Conservation (phyloP, 2,113 vertebrate genomes). For the Albula goreensis region DNA sequence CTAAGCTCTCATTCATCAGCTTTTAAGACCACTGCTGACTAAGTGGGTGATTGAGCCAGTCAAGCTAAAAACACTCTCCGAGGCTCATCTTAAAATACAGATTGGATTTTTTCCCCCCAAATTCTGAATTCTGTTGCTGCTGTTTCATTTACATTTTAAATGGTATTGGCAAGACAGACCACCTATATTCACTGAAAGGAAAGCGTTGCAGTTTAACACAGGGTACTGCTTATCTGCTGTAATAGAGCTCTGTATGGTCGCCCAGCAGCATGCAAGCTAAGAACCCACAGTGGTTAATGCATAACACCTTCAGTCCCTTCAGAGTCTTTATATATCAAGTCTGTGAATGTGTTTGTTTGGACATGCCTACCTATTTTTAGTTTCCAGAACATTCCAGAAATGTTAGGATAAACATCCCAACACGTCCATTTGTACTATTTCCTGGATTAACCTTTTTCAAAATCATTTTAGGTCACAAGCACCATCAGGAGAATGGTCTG, state of each 20-base stretch:
- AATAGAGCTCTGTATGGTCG: neutral
- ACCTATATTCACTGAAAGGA: neutral
- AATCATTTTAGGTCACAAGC: neutral
- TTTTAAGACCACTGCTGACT: neutral
- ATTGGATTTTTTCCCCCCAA: neutral
- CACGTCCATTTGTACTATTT: no score
- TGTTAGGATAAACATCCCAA: no score
- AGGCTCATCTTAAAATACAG: neutral
- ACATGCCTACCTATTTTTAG: no score
- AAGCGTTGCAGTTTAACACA: neutral
- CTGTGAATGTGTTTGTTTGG: no score
- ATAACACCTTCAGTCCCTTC: no score
- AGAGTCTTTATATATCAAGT: no score
- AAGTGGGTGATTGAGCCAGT: neutral
- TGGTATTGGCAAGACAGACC: neutral
- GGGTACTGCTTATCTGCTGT: neutral
- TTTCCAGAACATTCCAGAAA: no score
- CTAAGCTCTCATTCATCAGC: neutral
- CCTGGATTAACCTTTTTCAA: neutral
- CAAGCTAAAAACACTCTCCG: neutral
- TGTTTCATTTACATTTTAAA: neutral
- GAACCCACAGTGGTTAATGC: neutral
- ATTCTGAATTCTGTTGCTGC: neutral
- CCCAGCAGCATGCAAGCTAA: neutral
- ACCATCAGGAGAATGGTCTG: neutral